A percentile compares a stretch with the other conserved stretches of the same genome.
phyloP scores from a whole-genome alignment of 1,140 invertebrate species.

The Galleria mellonella region DNA sequence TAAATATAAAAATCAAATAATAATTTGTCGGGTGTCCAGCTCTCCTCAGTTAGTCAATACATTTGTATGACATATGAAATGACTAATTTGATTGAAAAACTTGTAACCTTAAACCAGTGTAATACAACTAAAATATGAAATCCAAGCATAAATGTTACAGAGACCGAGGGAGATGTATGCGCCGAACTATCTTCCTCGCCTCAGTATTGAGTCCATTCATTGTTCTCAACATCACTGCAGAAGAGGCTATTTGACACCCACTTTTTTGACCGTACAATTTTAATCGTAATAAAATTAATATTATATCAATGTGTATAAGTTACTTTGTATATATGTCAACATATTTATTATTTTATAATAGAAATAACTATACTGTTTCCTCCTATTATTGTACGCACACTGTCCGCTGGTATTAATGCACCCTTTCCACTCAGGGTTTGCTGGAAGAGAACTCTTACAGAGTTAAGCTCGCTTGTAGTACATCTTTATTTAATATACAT shows the following conservation, averaged over 20 bases:
- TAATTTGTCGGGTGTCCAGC: conserved; percentile 25
- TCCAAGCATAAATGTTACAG: not conserved
- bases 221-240: conserved; percentile 45
- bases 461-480: too few relatives aligned
- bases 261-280: conserved; percentile 12
- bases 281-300: too few relatives aligned
- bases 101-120: not conserved
- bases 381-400: too few relatives aligned
- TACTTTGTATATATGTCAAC: too few relatives aligned
- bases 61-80: conserved; percentile 13
- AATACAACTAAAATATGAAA: not conserved
- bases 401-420: too few relatives aligned
- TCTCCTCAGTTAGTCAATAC: conserved; percentile 36
- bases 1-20: not conserved
- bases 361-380: too few relatives aligned
- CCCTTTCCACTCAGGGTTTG: too few relatives aligned
- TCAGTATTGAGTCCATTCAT: conserved; percentile 33
- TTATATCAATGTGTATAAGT: too few relatives aligned
- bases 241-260: conserved; percentile 39
- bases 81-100: not conserved
- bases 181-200: conserved; percentile 23
- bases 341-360: too few relatives aligned
- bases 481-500: too few relatives aligned
- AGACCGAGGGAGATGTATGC: conserved; percentile 23
- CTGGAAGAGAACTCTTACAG: too few relatives aligned